Percentiles rank a stretch among this genome's conserved stretches.
Evolutionary conservation across 2,797 vertebrate genomes (phyloP).

Genomic region (Pseudochromis fuscus): DNA sequence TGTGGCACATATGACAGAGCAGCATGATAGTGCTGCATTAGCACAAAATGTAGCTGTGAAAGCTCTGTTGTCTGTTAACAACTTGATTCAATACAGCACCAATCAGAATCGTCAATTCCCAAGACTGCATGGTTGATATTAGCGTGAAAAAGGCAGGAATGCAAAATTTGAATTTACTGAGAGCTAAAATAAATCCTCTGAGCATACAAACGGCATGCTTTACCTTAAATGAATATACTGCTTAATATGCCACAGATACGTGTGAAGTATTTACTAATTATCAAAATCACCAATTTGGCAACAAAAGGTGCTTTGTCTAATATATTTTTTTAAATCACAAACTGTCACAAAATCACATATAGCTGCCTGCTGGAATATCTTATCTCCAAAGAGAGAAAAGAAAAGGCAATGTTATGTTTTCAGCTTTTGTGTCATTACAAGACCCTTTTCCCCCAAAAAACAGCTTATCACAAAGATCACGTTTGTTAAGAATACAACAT

Average conservation of each 20-base stretch:
- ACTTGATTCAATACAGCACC: slow-evolving; percentile 48
- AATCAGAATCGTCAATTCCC: slow-evolving; percentile 8
- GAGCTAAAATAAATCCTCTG: slow-evolving; percentile 21
- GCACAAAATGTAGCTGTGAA: slow-evolving; percentile 10
- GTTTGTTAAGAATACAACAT: slow-evolving; percentile 75
- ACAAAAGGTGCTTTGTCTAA: slow-evolving; percentile 78
- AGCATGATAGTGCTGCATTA: no score
- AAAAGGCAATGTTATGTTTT: slow-evolving; percentile 77
- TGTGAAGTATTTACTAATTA: slow-evolving; percentile 47
- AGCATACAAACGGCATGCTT: slow-evolving; percentile 32
- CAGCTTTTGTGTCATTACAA: slow-evolving; percentile 67
- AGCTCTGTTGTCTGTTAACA: slow-evolving; percentile 21
- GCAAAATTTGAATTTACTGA: slow-evolving; percentile 53
- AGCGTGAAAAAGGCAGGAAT: slow-evolving; percentile 73
- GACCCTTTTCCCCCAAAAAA: slow-evolving; percentile 46
- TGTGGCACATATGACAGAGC: slow-evolving; percentile 45
- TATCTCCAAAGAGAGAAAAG: slow-evolving; percentile 63
- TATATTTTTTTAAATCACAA: slow-evolving; percentile 56
- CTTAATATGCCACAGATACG: slow-evolving; percentile 54
- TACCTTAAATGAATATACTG: slow-evolving; percentile 39
- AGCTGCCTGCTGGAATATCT: slow-evolving; percentile 81
- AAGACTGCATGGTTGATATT: slow-evolving; percentile 38
- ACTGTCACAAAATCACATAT: slow-evolving; percentile 74
- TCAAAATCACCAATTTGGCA: slow-evolving; percentile 61
- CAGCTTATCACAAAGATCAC: slow-evolving; percentile 75